phyloP scores from a whole-genome alignment of 2,797 vertebrate genomes.

The Meriones psammophilus region DNA sequence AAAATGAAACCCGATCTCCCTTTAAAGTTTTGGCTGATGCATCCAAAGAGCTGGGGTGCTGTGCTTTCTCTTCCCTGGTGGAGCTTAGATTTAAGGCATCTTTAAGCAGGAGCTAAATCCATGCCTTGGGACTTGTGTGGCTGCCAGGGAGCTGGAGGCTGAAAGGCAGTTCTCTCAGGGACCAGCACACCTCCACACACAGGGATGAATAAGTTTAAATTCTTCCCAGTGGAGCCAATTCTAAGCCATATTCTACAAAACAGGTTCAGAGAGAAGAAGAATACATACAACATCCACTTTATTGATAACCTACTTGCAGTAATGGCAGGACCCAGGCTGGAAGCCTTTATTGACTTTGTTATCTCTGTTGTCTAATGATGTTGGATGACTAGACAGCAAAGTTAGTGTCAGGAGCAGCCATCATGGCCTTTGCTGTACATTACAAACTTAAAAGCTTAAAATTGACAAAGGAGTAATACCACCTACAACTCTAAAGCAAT shows the following conservation, averaged over 20 bases:
- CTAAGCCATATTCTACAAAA: slow-evolving; percentile 47
- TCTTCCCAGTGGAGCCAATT: slow-evolving; percentile 18
- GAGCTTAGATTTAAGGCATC: slow-evolving; percentile 9
- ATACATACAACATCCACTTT: slow-evolving; percentile 3
- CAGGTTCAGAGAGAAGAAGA: slow-evolving; percentile 52
- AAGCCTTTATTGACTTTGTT: slow-evolving; percentile 74
- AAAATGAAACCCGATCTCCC: background rate
- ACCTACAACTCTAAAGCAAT: slow-evolving; percentile 72
- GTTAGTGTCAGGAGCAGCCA: slow-evolving; percentile 68
- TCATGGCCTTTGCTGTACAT: slow-evolving; percentile 75
- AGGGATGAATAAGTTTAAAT: slow-evolving; percentile 38
- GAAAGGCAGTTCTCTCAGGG: slow-evolving; percentile 11
- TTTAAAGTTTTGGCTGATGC: background rate
- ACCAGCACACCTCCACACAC: background rate
- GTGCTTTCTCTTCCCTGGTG: background rate
- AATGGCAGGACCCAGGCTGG: slow-evolving; percentile 64
- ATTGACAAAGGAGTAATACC: slow-evolving; percentile 77
- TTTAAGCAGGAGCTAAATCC: background rate
- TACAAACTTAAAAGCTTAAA: slow-evolving; percentile 76
- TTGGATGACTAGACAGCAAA: slow-evolving; percentile 61
- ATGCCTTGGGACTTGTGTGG: background rate
- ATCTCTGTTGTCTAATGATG: slow-evolving; percentile 74
- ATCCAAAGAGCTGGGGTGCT: background rate
- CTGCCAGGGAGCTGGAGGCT: background rate
- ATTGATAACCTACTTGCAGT: slow-evolving; percentile 67